phyloP scores from a whole-genome alignment of 2,113 vertebrate species.

The Clarias macrocephalus region DNA sequence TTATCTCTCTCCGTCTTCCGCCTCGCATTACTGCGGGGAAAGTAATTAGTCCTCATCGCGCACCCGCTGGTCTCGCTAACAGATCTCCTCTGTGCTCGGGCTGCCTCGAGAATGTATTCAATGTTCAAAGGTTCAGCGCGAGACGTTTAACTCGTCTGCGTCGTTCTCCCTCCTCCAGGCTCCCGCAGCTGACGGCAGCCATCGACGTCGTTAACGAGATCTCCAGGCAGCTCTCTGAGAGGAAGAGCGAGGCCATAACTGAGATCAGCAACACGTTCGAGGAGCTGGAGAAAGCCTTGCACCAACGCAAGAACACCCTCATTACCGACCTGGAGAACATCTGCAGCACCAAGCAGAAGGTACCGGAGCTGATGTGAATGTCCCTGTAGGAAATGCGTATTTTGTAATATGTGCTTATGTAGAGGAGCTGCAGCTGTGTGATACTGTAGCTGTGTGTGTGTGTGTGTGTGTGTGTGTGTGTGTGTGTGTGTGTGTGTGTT shows the following conservation, averaged over 20 bases:
- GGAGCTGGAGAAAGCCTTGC: constrained; percentile 84
- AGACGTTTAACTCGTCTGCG: not conserved
- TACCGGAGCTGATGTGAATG: constrained; percentile 47
- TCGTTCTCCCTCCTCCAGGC: constrained; percentile 64
- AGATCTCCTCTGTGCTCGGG: not conserved
- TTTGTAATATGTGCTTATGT: not conserved
- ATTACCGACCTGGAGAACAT: constrained; percentile 83
- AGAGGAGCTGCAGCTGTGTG: not conserved
- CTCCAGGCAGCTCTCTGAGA: constrained; percentile 85
- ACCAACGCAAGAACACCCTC: constrained; percentile 85
- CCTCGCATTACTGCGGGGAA: not conserved
- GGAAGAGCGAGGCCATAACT: constrained; percentile 79
- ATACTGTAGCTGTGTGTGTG: not conserved
- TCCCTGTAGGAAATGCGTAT: too few relatives aligned
- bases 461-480: not conserved
- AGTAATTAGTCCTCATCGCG: not conserved
- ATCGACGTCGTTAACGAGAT: constrained; percentile 87
- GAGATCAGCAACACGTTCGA: constrained; percentile 88
- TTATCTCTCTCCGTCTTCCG: not conserved
- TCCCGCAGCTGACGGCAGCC: constrained; percentile 86
- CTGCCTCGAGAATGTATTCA: not conserved
- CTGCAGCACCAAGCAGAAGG: constrained; percentile 87
- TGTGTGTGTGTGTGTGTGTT: not conserved
- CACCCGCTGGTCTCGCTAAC: not conserved
- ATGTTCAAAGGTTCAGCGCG: not conserved